A percentile compares a stretch with the other conserved stretches of the same genome.
phyloP scores from a whole-genome alignment of 2,113 vertebrate genomes.

The Sterna hirundo region DNA sequence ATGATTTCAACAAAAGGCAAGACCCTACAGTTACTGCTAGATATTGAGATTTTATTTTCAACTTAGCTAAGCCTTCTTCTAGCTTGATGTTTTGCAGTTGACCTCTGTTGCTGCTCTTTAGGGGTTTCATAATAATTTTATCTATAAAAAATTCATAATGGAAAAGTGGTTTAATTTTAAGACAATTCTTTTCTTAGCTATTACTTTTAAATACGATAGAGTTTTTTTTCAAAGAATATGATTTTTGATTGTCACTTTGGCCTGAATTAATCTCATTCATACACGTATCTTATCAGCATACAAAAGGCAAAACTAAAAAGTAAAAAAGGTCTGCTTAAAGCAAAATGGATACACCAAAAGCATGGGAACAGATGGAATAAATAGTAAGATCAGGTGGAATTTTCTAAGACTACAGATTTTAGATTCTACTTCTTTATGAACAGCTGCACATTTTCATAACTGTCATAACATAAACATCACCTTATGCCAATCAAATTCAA shows the following conservation, averaged over 20 bases:
- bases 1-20: neutral
- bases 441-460: slow-evolving; percentile 49
- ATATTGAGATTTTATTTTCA: neutral
- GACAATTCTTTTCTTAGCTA: neutral
- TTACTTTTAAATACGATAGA: neutral
- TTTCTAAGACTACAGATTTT: slow-evolving; percentile 21
- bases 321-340: neutral
- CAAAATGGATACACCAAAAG: neutral
- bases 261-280: neutral
- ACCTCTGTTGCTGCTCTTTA: neutral
- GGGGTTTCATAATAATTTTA: neutral
- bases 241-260: neutral
- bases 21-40: neutral
- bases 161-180: neutral
- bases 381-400: neutral
- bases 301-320: neutral
- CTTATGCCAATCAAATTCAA: slow-evolving; percentile 4
- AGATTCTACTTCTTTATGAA: slow-evolving; percentile 1
- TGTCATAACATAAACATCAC: slow-evolving; percentile 32
- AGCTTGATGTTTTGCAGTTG: neutral
- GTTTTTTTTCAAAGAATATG: neutral
- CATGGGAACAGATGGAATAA: neutral
- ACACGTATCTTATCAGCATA: neutral
- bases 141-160: neutral
- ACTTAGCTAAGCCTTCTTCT: neutral